A percentile compares a stretch with the other conserved stretches of the same genome.
phyloP scores from a whole-genome alignment of 2,888 invertebrate genomes.

The Leptinotarsa haldemani region DNA sequence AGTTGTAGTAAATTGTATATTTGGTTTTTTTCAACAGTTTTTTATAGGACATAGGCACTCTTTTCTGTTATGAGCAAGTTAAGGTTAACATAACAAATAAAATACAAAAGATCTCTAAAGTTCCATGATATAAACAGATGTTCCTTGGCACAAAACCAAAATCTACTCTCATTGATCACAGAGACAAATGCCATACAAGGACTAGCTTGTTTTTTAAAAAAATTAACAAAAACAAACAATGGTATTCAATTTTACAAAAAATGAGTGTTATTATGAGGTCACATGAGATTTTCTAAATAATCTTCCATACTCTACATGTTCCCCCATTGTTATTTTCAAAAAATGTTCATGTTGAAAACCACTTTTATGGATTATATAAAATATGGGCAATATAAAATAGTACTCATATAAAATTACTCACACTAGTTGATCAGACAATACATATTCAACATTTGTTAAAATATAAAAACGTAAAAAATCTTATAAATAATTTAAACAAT shows the following conservation, averaged over 20 bases:
- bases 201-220: neutral
- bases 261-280: neutral
- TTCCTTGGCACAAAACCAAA: neutral
- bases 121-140: no score
- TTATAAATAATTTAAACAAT: neutral
- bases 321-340: neutral
- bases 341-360: neutral
- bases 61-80: neutral
- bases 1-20: neutral
- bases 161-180: neutral
- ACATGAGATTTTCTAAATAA: neutral
- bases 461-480: constrained; percentile 17
- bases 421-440: neutral
- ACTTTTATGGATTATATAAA: neutral
- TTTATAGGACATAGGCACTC: neutral
- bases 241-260: neutral
- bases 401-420: neutral
- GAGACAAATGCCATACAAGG: neutral
- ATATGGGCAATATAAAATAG: neutral
- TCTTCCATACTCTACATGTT: no score
- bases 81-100: neutral
- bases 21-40: neutral
- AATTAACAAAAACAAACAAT: neutral
- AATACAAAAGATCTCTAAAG: neutral
- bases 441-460: constrained; percentile 7